Percentiles rank a stretch among this genome's conserved stretches.
Evolutionary conservation across 2,797 vertebrate species (phyloP).

Genomic region (Sebastes matsubarae): DNA sequence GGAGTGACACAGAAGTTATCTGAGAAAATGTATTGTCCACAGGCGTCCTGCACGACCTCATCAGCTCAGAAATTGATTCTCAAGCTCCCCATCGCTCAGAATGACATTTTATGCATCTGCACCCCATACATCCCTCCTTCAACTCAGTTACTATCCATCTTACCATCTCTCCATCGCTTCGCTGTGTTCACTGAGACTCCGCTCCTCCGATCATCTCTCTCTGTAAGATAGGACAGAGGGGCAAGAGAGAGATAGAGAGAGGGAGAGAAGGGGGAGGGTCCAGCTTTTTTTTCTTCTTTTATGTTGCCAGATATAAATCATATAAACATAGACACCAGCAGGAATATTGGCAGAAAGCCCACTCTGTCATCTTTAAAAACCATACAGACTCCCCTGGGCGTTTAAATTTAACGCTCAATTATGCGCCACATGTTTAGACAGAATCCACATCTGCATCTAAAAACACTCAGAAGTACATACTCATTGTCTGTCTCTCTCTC

Average conservation of each 20-base stretch:
- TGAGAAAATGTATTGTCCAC: slow-evolving; percentile 51
- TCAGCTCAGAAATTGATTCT: slow-evolving; percentile 64
- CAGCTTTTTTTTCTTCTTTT: slow-evolving; percentile 53
- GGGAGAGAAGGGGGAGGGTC: slow-evolving; percentile 60
- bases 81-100: slow-evolving; percentile 59
- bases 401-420: slow-evolving; percentile 57
- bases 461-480: slow-evolving; percentile 47
- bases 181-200: slow-evolving; percentile 81
- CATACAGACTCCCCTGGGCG: slow-evolving; percentile 23
- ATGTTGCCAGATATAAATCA: slow-evolving; percentile 61
- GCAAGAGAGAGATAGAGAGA: slow-evolving; percentile 42
- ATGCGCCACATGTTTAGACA: slow-evolving; percentile 47
- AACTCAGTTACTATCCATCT: slow-evolving; percentile 68
- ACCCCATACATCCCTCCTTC: slow-evolving; percentile 36
- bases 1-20: slow-evolving; percentile 55
- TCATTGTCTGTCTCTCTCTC: slow-evolving; percentile 22
- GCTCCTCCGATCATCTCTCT: slow-evolving; percentile 82
- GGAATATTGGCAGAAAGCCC: slow-evolving; percentile 50
- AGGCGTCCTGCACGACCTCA: slow-evolving; percentile 61
- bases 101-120: slow-evolving; percentile 65
- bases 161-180: slow-evolving; percentile 89
- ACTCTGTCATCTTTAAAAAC: slow-evolving; percentile 35
- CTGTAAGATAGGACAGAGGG: slow-evolving; percentile 68
- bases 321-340: slow-evolving; percentile 62
- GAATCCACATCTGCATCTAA: slow-evolving; percentile 54